Evolutionary conservation across 2,113 vertebrate species (phyloP).

Genomic region (Hiodon alosoides): DNA sequence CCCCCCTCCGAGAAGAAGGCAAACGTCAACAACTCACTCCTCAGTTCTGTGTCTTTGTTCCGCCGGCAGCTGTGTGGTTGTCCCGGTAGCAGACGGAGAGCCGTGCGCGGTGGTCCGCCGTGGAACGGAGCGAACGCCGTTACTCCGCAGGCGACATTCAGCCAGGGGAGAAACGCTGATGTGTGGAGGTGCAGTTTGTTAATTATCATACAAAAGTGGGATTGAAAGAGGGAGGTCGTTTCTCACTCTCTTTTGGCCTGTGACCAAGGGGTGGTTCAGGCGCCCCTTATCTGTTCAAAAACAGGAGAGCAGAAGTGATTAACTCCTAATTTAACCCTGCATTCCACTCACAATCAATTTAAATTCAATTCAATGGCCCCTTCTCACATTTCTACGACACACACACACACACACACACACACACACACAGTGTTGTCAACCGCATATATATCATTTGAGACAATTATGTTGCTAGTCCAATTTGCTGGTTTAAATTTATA

Average conservation of each 20-base stretch:
- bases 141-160: slow-evolving; percentile 42
- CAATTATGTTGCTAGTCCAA: too few relatives aligned
- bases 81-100: background rate
- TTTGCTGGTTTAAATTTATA: too few relatives aligned
- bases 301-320: slow-evolving; percentile 66
- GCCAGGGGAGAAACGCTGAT: slow-evolving; percentile 47
- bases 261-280: slow-evolving; percentile 43
- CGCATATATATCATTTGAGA: too few relatives aligned
- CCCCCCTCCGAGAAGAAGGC: too few relatives aligned
- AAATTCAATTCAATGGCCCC: slow-evolving; percentile 39
- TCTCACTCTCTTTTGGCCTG: slow-evolving; percentile 27
- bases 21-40: too few relatives aligned
- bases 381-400: slow-evolving; percentile 13
- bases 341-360: slow-evolving; percentile 42
- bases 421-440: background rate
- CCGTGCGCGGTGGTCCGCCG: background rate
- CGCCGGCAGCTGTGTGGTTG: background rate
- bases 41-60: too few relatives aligned
- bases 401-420: background rate
- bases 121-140: slow-evolving; percentile 48
- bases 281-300: slow-evolving; percentile 58
- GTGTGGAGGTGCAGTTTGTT: slow-evolving; percentile 43
- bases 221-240: background rate
- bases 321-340: slow-evolving; percentile 68
- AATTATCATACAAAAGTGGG: slow-evolving; percentile 59